Evolutionary conservation across 2,888 invertebrate species (phyloP).

Genomic region (Callimorpha dominula): DNA sequence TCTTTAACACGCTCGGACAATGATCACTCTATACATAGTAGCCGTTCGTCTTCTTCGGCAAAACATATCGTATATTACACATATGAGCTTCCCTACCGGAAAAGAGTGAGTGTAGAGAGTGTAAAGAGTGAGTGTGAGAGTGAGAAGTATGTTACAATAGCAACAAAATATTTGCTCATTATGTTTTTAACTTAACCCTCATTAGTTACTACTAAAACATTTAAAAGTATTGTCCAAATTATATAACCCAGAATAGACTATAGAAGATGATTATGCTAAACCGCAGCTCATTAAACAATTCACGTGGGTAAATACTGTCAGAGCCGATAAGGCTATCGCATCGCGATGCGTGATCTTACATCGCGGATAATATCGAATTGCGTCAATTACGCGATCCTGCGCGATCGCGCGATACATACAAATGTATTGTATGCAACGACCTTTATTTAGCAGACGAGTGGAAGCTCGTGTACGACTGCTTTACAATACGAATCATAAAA

Average conservation of each 20-base stretch:
- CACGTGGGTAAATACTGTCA: slow-evolving; percentile 76
- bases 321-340: slow-evolving; percentile 79
- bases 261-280: slow-evolving; percentile 76
- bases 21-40: slow-evolving; percentile 84
- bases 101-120: too few species aligned
- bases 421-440: slow-evolving; percentile 78
- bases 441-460: slow-evolving; percentile 63
- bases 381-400: slow-evolving; percentile 84
- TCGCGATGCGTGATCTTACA: slow-evolving; percentile 78
- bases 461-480: slow-evolving; percentile 37
- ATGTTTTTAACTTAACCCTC: not conserved
- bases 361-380: slow-evolving; percentile 81
- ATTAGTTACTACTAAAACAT: slow-evolving; percentile 10
- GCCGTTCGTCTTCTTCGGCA: slow-evolving; percentile 67
- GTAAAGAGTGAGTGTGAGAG: not conserved
- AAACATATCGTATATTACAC: slow-evolving; percentile 58
- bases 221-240: slow-evolving; percentile 9
- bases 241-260: slow-evolving; percentile 33
- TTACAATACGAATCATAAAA: slow-evolving; percentile 45
- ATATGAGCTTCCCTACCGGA: slow-evolving; percentile 55
- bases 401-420: slow-evolving; percentile 82
- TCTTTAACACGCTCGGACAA: slow-evolving; percentile 84
- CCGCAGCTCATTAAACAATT: slow-evolving; percentile 75
- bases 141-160: too few species aligned
- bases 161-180: not conserved